Percentiles rank a stretch among this genome's conserved stretches.
Evolutionary conservation across 2,888 invertebrate genomes (phyloP).

Genomic region (Bombyx huttoni): DNA sequence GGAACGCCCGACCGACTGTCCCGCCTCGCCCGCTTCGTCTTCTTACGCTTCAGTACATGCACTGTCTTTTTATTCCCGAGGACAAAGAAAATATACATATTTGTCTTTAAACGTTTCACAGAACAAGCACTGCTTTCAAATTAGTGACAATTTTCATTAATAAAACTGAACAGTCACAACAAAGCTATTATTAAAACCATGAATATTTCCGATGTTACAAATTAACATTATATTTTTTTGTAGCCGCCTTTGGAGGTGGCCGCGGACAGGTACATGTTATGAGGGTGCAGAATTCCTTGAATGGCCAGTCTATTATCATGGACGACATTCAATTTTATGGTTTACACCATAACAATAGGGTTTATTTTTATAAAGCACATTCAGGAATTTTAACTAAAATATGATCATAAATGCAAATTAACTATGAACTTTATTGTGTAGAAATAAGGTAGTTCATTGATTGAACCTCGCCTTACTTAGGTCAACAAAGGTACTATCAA

Average conservation of each 20-base stretch:
- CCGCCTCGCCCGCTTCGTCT: slow-evolving; percentile 15
- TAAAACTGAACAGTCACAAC: slow-evolving; percentile 57
- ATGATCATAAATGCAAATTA: background rate
- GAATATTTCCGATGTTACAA: slow-evolving; percentile 63
- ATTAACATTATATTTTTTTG: slow-evolving; percentile 70
- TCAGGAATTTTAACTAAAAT: slow-evolving; percentile 16
- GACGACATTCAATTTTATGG: slow-evolving; percentile 11
- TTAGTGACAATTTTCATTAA: background rate
- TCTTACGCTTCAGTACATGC: slow-evolving; percentile 33
- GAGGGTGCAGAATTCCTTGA: slow-evolving; percentile 72
- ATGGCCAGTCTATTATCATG: slow-evolving; percentile 38
- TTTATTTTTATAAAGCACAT: slow-evolving; percentile 10
- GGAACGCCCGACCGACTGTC: slow-evolving; percentile 8
- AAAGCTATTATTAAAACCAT: slow-evolving; percentile 64
- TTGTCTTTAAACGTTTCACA: background rate
- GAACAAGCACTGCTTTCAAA: background rate
- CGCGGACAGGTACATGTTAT: slow-evolving; percentile 65
- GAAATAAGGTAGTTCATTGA: slow-evolving; percentile 21
- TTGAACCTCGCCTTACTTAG: slow-evolving; percentile 39
- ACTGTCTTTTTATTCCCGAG: slow-evolving; percentile 4
- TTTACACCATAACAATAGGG: slow-evolving; percentile 11
- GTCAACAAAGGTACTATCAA: slow-evolving; percentile 61
- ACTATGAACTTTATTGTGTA: slow-evolving; percentile 15
- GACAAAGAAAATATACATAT: background rate
- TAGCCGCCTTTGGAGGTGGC: slow-evolving; percentile 62